These are phyloP conservation scores for Operophtera brumata DNA, from an alignment of 2,888 invertebrate species.

Conservation along the genomic window DNA sequence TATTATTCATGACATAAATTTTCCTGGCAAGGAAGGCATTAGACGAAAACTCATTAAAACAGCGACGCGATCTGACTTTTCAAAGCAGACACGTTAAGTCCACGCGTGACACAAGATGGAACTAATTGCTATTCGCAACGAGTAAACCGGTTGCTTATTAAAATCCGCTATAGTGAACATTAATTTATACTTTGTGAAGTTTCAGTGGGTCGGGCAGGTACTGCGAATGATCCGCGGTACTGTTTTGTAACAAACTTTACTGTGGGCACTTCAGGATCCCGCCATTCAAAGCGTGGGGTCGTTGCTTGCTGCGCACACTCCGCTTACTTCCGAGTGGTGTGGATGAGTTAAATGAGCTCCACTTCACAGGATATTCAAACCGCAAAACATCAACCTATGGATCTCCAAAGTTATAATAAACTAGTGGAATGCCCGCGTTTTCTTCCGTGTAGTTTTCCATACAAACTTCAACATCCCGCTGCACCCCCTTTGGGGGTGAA, in stretches of 20 bases:
- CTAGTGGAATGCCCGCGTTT: too few relatives aligned
- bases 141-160: constrained; percentile 69
- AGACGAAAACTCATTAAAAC: constrained; percentile 80
- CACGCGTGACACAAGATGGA: constrained; percentile 71
- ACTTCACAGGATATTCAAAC: constrained; percentile 10
- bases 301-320: constrained; percentile 10
- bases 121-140: constrained; percentile 73
- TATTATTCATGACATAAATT: constrained; percentile 80
- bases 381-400: not conserved
- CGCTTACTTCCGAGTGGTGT: constrained; percentile 10
- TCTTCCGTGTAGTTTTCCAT: too few relatives aligned
- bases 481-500: too few relatives aligned
- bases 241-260: constrained; percentile 37
- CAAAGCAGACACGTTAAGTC: constrained; percentile 79
- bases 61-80: constrained; percentile 76
- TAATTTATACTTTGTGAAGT: constrained; percentile 53
- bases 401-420: constrained; percentile 3
- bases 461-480: too few relatives aligned
- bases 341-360: constrained; percentile 19
- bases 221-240: constrained; percentile 30
- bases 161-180: constrained; percentile 64
- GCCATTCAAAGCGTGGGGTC: constrained; percentile 15
- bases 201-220: constrained; percentile 22
- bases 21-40: constrained; percentile 73
- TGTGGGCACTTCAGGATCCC: constrained; percentile 29